Percentiles rank a stretch among this genome's conserved stretches.
phyloP scores from a whole-genome alignment of 2,888 invertebrate genomes.

The Diarsia brunnea region DNA sequence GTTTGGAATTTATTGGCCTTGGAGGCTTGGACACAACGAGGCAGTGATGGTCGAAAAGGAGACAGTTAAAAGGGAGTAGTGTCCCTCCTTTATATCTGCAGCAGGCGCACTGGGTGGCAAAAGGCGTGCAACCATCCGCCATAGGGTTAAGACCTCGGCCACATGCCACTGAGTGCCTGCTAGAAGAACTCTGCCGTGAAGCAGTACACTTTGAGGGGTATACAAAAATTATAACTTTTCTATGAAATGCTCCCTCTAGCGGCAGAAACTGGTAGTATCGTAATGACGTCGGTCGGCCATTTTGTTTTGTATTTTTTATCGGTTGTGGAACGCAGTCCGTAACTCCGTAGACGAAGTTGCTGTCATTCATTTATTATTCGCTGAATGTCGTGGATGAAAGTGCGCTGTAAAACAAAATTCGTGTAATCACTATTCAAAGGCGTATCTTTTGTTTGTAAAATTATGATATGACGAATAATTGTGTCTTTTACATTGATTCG shows the following conservation, averaged over 20 bases:
- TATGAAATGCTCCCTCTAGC: neutral
- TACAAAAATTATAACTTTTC: neutral
- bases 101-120: neutral
- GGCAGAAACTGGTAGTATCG: neutral
- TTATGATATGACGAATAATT: constrained; percentile 81
- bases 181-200: neutral
- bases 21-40: neutral
- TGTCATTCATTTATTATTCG: constrained; percentile 62
- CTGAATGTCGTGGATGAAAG: constrained; percentile 56
- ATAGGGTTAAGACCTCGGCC: neutral
- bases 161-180: neutral
- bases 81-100: neutral
- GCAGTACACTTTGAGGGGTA: neutral
- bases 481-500: constrained; percentile 69
- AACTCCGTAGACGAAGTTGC: constrained; percentile 19
- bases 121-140: neutral
- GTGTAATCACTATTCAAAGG: constrained; percentile 51
- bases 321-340: constrained; percentile 28
- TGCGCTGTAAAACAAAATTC: constrained; percentile 56
- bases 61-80: neutral
- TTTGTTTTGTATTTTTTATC: constrained; percentile 56
- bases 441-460: constrained; percentile 68
- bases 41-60: neutral
- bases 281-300: constrained; percentile 59
- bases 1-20: too few relatives aligned